Evolutionary conservation across 2,888 invertebrate genomes (phyloP), one percentile per base, ranked within the genome.

Genomic region (Diplolepis rosae): DNA sequence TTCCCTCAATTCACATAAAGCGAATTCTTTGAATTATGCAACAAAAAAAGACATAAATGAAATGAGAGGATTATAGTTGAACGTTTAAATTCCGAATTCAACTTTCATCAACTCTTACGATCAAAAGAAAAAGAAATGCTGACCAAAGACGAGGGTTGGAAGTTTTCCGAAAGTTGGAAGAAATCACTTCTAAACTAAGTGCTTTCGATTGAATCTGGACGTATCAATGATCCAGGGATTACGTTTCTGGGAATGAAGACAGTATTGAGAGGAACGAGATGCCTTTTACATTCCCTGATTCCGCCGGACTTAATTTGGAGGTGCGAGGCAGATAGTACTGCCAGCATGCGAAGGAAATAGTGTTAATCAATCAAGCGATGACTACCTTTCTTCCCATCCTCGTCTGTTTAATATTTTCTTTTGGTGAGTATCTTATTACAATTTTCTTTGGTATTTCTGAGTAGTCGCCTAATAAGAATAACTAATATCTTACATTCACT

Each of bases 351-450:
- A 86, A 80, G 72, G 71, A 80, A 71, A 77, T 54, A 30, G 15
- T n/a, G n/a, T 76, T 76, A 80, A 80, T 72, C 76, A 39, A 61
- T 39, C 61, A 83, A 85, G 85, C 85, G 81, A 86, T 86, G 85
- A 84, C 85, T 85, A 82, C 85, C 81, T 82, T 83, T 85, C 85
- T 85, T 81, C 81, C 83, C 78, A 79, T 77, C 76, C 78, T 86
- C 77, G 74, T 86, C 81, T 84, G 80, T 82, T 84, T 85, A 83
- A 82, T 86, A 77, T 81, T 86, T 86, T 86, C 79, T 85, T 85
- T 86, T 83, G 85, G 85, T 86, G 75, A 84, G 85, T 85, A 50
- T 32, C 1, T 5, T 4, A 13, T 24, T 13, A 9, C 4, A 4
- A 27, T 1, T 27, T 50, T 3, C 5, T 50, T 27, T 1, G 4